These are phyloP conservation scores for Agriotes lineatus DNA, from an alignment of 2,888 invertebrate species.

Conservation along the genomic window DNA sequence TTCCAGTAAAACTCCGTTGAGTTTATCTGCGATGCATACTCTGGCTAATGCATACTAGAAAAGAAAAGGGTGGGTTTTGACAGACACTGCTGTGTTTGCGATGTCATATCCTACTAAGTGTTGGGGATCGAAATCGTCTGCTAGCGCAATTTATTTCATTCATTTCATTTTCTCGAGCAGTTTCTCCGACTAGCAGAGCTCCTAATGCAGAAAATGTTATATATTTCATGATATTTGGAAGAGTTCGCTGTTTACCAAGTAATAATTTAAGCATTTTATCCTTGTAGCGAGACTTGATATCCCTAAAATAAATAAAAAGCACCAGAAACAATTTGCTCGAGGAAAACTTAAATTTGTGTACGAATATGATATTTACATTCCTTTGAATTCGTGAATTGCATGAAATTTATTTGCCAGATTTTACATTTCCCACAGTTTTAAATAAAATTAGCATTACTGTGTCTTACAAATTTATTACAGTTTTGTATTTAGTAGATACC, in stretches of 20 bases:
- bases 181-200: background rate
- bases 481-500: no score
- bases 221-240: background rate
- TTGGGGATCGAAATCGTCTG: constrained; percentile 2
- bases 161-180: background rate
- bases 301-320: background rate
- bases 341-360: background rate
- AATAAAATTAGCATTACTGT: no score
- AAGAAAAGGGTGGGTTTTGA: background rate
- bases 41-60: background rate
- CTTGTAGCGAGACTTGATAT: background rate
- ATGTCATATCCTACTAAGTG: constrained; percentile 2
- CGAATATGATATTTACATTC: no score
- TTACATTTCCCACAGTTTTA: no score
- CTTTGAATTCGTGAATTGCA: no score
- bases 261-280: background rate
- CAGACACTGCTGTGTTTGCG: background rate
- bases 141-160: constrained; percentile 16
- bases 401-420: no score
- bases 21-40: background rate
- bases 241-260: background rate
- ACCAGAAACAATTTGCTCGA: background rate
- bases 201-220: background rate
- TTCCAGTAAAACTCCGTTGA: background rate
- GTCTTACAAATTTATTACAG: no score